phyloP scores from a whole-genome alignment of 2,113 vertebrate species.

The Nothoprocta perdicaria region DNA sequence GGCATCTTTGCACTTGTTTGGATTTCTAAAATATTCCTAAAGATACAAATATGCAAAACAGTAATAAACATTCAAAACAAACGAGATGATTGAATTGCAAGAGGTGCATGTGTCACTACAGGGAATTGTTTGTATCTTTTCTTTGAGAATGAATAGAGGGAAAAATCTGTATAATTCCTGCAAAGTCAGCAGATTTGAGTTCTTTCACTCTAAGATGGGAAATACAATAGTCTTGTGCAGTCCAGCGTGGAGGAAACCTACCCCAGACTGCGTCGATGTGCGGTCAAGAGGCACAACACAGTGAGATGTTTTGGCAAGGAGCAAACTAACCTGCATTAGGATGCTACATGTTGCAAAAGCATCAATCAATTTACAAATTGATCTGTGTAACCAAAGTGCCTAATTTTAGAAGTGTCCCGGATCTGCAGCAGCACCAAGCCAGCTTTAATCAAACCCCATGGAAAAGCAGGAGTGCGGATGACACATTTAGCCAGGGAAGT shows the following conservation, averaged over 20 bases:
- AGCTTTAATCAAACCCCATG: rapidly evolving
- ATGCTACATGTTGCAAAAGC: background rate
- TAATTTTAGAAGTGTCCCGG: background rate
- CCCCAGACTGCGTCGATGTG: rapidly evolving
- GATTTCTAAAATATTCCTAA: background rate
- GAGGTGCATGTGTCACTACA: background rate
- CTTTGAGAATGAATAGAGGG: background rate
- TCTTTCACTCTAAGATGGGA: background rate
- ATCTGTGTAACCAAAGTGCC: background rate
- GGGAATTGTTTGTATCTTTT: background rate
- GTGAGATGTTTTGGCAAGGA: background rate
- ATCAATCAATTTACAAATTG: background rate
- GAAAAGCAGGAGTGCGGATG: background rate
- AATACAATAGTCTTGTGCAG: background rate
- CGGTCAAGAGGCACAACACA: background rate
- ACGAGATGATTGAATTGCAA: background rate
- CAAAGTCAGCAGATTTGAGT: background rate
- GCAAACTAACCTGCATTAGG: background rate
- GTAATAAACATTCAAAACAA: background rate
- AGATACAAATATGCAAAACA: background rate
- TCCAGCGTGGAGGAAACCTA: background rate
- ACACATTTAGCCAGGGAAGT: background rate
- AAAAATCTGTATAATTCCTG: background rate
- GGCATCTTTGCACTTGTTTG: background rate
- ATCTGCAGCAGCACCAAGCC: background rate